A percentile compares a stretch with the other conserved stretches of the same genome.
phyloP scores from a whole-genome alignment of 2,113 vertebrate species.

The Apteryx owenii region DNA sequence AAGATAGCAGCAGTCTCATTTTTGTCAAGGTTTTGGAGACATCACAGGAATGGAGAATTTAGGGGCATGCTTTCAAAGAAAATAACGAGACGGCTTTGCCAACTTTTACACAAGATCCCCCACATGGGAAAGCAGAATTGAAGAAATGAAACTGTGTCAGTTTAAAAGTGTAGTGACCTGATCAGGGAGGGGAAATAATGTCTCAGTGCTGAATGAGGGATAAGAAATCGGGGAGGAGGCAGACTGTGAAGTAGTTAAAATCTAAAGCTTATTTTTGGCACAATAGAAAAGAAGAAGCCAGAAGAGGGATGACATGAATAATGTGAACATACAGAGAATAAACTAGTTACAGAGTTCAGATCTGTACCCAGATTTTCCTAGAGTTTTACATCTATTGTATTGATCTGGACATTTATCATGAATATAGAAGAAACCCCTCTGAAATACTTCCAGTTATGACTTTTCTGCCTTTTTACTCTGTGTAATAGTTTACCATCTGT shows the following conservation, averaged over 20 bases:
- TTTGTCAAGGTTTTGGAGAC: not conserved
- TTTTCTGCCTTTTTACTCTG: not conserved
- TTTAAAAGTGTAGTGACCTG: not conserved
- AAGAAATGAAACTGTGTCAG: not conserved
- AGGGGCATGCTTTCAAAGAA: not conserved
- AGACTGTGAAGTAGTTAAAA: not conserved
- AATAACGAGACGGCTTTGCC: not conserved
- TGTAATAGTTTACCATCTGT: not conserved
- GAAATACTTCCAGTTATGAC: not conserved
- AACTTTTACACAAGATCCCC: not conserved
- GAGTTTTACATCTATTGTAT: not conserved
- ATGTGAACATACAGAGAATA: not conserved
- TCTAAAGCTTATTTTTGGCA: not conserved
- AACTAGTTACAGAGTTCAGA: not conserved
- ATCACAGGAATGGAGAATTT: not conserved
- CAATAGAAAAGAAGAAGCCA: not conserved
- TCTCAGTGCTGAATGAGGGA: not conserved
- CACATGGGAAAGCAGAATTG: not conserved
- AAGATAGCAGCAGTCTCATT: not conserved
- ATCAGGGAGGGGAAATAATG: not conserved
- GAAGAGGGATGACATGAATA: not conserved
- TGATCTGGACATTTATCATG: not conserved
- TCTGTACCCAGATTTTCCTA: not conserved
- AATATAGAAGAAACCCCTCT: not conserved
- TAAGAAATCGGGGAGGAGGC: not conserved